Conservation (phyloP, 2,888 invertebrate species). For the Pandemis corylana region DNA sequence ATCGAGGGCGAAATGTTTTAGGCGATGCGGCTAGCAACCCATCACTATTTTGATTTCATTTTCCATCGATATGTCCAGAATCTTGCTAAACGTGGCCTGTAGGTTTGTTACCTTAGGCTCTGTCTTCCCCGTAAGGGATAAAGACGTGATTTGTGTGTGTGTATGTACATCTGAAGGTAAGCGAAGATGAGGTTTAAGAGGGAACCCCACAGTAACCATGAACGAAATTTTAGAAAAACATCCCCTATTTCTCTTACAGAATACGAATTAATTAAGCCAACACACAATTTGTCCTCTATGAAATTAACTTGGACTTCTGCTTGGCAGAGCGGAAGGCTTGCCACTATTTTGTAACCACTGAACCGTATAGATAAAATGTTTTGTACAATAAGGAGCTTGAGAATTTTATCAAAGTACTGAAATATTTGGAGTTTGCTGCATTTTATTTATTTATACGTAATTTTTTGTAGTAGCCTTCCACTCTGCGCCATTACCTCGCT, state of each 20-base stretch:
- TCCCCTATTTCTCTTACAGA: background rate
- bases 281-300: conserved; percentile 19
- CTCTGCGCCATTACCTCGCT: no score
- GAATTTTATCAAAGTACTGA: conserved; percentile 8
- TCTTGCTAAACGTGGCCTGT: no score
- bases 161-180: no score
- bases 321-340: conserved; percentile 12
- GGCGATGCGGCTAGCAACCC: no score
- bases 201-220: background rate
- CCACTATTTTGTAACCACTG: conserved; percentile 14
- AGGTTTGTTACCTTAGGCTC: no score
- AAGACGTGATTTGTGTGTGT: no score
- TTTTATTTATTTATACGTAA: background rate
- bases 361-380: conserved; percentile 22
- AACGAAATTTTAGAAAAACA: background rate
- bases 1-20: no score
- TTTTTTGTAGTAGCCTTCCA: no score
- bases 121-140: no score
- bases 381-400: conserved; percentile 3
- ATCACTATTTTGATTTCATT: no score
- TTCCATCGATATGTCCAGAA: no score
- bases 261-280: background rate
- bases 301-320: conserved; percentile 22
- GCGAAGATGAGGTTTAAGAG: no score
- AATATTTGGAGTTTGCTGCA: background rate